These are phyloP conservation scores for Lithobates pipiens DNA, from an alignment of 2,797 vertebrate species.

Conservation along the genomic window DNA sequence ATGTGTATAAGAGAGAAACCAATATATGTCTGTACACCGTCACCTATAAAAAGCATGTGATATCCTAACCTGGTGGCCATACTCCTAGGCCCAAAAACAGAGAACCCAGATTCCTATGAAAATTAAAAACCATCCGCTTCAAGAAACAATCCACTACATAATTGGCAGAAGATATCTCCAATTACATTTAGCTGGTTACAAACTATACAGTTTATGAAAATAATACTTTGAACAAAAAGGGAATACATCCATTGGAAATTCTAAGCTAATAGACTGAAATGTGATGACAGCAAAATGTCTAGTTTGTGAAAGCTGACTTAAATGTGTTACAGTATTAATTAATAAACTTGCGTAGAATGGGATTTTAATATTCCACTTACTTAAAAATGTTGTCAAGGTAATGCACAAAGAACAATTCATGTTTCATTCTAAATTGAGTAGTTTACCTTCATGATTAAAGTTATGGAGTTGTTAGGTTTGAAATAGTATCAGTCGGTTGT, in stretches of 20 bases:
- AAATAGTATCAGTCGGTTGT: not conserved
- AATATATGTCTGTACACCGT: too few relatives aligned
- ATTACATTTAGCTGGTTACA: too few relatives aligned
- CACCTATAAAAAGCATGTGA: too few relatives aligned
- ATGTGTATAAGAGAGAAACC: too few relatives aligned
- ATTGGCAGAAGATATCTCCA: too few relatives aligned
- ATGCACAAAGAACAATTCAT: conserved; percentile 3
- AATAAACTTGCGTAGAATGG: not conserved
- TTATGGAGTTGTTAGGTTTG: not conserved
- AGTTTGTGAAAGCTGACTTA: not conserved
- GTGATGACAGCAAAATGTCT: not conserved
- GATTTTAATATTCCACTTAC: not conserved
- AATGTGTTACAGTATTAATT: not conserved
- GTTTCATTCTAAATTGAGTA: not conserved
- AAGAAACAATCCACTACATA: too few relatives aligned
- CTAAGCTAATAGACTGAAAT: not conserved
- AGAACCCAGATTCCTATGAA: too few relatives aligned
- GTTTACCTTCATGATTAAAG: not conserved
- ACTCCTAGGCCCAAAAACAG: too few relatives aligned
- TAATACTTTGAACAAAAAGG: not conserved
- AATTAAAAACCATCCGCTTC: too few relatives aligned
- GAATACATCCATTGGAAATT: not conserved
- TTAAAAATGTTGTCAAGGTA: not conserved
- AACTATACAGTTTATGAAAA: too few relatives aligned
- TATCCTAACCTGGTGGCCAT: too few relatives aligned